These are phyloP conservation scores for Kryphioiulus occultus DNA, from an alignment of 2,888 invertebrate genomes.

Conservation along the genomic window DNA sequence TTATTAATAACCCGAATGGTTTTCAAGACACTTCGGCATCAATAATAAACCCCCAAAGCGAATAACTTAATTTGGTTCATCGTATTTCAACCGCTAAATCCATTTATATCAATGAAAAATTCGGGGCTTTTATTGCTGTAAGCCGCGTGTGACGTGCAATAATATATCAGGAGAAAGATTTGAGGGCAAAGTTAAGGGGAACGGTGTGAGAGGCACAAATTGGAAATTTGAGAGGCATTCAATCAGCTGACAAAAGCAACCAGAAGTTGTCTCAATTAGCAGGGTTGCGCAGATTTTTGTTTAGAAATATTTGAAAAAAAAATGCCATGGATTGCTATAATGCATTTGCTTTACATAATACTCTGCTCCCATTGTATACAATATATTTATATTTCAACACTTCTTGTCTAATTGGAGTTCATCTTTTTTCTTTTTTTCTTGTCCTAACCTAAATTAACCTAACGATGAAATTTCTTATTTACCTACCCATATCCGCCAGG, in stretches of 20 bases:
- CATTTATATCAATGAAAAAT: constrained; percentile 1
- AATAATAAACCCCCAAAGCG: constrained; percentile 41
- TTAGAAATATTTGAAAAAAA: too few species aligned
- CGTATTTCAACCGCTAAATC: constrained; percentile 47
- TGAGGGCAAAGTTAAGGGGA: not conserved
- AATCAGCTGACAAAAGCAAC: not conserved
- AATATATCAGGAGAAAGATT: constrained; percentile 12
- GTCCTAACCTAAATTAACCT: too few species aligned
- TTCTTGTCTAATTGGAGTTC: too few species aligned
- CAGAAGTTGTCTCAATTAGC: not conserved
- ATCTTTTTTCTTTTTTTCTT: too few species aligned
- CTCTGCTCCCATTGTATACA: too few species aligned
- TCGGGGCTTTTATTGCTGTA: not conserved
- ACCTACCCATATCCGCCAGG: too few species aligned
- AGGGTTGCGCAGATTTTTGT: not conserved
- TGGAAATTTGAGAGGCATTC: constrained; percentile 13
- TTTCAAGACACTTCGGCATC: constrained; percentile 46
- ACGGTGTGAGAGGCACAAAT: not conserved
- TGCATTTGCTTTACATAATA: too few species aligned
- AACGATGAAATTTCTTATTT: too few species aligned
- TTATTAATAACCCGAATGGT: constrained; percentile 13
- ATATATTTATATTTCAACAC: too few species aligned
- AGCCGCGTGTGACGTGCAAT: not conserved
- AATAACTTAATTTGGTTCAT: constrained; percentile 47
- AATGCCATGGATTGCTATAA: too few species aligned